Conservation (phyloP, 2,113 vertebrate species). For the Heterocephalus glaber region DNA sequence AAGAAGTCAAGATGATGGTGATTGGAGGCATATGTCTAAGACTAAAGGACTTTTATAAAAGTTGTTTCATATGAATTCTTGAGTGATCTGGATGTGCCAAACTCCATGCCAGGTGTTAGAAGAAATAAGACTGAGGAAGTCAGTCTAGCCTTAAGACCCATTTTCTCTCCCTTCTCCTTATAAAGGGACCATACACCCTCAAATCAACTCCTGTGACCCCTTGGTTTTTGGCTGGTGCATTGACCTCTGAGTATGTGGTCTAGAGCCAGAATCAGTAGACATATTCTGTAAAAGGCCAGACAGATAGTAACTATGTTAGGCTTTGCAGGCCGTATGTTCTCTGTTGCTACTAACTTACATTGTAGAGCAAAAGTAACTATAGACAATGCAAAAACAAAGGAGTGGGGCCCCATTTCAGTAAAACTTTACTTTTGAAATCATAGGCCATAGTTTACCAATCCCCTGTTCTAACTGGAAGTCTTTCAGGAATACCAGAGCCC, state of each 20-base stretch:
- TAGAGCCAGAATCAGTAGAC: not conserved
- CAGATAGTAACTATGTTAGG: not conserved
- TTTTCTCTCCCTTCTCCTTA: not conserved
- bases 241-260: not conserved
- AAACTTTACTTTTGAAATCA: not conserved
- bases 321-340: not conserved
- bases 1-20: not conserved
- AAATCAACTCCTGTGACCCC: not conserved
- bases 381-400: not conserved
- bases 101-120: not conserved
- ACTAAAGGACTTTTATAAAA: not conserved
- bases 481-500: not conserved
- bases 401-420: not conserved
- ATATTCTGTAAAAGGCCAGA: slow-evolving; percentile 7
- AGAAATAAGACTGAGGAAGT: not conserved
- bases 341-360: not conserved
- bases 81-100: not conserved
- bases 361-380: not conserved
- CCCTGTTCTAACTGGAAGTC: not conserved
- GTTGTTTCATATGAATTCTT: not conserved
- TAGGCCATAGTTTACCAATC: not conserved
- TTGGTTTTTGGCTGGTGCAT: not conserved
- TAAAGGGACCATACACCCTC: not conserved
- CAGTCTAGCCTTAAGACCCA: not conserved
- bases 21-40: not conserved